Percentiles rank a stretch among this genome's conserved stretches.
Conservation (phyloP, 2,888 invertebrate genomes). For the Pachycephus smyrnensis region DNA sequence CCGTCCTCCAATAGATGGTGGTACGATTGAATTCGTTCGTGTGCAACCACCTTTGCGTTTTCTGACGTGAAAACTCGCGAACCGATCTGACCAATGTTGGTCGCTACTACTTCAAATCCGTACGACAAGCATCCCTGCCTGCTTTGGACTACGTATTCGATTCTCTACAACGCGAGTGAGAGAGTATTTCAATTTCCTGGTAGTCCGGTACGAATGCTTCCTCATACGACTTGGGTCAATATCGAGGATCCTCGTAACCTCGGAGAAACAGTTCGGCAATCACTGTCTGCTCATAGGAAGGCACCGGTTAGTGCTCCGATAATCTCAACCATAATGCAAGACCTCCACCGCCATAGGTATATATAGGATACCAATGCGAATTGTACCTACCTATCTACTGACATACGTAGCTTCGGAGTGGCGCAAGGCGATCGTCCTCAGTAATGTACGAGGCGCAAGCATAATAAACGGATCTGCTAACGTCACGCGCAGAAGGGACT, state of each 20-base stretch:
- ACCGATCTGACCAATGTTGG: not conserved
- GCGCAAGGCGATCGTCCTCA: conserved; percentile 17
- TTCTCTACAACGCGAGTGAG: not conserved
- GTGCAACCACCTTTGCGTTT: not conserved
- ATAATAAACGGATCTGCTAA: conserved; percentile 51
- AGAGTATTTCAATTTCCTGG: not conserved
- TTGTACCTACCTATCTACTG: not conserved
- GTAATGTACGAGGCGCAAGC: conserved; percentile 41
- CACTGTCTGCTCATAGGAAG: not conserved
- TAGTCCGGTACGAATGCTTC: not conserved
- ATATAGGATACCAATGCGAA: not conserved
- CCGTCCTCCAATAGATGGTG: not conserved
- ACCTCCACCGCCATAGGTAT: not conserved
- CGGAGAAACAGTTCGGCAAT: not conserved
- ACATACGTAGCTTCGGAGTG: not conserved
- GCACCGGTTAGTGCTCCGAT: not conserved
- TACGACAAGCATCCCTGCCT: not conserved
- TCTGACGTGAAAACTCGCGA: not conserved
- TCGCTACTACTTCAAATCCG: not conserved
- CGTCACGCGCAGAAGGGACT: conserved; percentile 43
- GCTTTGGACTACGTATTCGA: not conserved
- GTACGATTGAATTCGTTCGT: not conserved
- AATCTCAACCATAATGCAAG: not conserved
- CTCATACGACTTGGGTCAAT: not conserved
- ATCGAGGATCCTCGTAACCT: not conserved